These are phyloP conservation scores for Pachliopta kotzebuea DNA, from an alignment of 2,888 invertebrate genomes.

Conservation along the genomic window DNA sequence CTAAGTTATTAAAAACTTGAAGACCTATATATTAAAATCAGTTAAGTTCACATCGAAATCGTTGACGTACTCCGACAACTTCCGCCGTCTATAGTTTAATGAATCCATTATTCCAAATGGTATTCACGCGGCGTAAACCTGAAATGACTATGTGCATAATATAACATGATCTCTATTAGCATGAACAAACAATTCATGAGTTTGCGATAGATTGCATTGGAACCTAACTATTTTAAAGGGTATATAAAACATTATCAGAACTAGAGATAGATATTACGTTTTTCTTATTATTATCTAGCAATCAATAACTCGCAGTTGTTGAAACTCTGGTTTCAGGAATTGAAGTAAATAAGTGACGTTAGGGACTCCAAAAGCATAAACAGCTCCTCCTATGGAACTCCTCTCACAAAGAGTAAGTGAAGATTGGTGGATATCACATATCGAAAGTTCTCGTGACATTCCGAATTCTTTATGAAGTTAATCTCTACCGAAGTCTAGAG, in stretches of 20 bases:
- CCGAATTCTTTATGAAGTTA: too few relatives aligned
- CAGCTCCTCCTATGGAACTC: too few relatives aligned
- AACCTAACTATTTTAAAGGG: neutral
- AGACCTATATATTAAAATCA: neutral
- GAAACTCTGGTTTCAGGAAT: too few relatives aligned
- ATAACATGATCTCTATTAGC: slow-evolving; percentile 12
- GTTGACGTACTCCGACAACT: slow-evolving; percentile 14
- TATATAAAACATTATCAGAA: neutral
- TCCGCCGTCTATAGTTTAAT: slow-evolving; percentile 10
- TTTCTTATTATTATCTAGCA: too few relatives aligned
- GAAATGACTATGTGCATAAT: slow-evolving; percentile 14
- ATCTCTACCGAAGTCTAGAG: too few relatives aligned
- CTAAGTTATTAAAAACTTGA: neutral
- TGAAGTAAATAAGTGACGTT: too few relatives aligned
- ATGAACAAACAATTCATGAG: neutral
- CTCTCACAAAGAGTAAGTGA: too few relatives aligned
- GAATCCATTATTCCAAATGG: slow-evolving; percentile 18
- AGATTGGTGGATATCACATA: too few relatives aligned
- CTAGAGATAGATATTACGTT: too few relatives aligned
- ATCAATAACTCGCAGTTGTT: too few relatives aligned
- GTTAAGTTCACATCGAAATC: neutral
- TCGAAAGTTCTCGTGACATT: too few relatives aligned
- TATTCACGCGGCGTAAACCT: slow-evolving; percentile 3
- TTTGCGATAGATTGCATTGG: neutral
- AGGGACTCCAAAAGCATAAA: too few relatives aligned